Evolutionary conservation across 1,140 invertebrate species (phyloP).

Genomic region (Papilio polyxenes): DNA sequence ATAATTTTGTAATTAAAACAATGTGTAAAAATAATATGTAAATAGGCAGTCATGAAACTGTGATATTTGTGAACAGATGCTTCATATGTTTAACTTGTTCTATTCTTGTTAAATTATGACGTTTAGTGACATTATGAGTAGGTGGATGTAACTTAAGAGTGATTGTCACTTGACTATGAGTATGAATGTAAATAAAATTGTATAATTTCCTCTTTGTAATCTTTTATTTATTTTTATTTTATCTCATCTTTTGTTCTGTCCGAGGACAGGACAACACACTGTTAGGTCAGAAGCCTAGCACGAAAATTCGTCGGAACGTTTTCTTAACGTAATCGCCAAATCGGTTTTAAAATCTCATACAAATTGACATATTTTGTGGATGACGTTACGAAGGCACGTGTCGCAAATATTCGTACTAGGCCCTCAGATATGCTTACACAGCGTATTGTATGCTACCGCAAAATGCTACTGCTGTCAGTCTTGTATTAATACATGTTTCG

Average conservation of each 20-base stretch:
- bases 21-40: conserved; percentile 49
- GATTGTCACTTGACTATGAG: conserved; percentile 37
- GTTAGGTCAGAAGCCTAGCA: not conserved
- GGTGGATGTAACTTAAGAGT: conserved; percentile 40
- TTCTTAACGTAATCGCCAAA: too few species aligned
- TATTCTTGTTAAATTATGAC: conserved; percentile 19
- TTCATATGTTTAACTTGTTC: conserved; percentile 33
- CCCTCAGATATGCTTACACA: not conserved
- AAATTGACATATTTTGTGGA: too few species aligned
- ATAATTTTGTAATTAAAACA: conserved; percentile 33
- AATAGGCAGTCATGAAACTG: conserved; percentile 50
- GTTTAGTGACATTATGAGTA: conserved; percentile 28
- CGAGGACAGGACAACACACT: not conserved
- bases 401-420: too few species aligned
- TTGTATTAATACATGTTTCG: too few species aligned
- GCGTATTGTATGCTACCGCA: not conserved
- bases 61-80: conserved; percentile 46
- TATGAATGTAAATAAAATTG: conserved; percentile 38
- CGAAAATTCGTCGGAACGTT: too few species aligned
- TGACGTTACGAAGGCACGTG: too few species aligned
- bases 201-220: conserved; percentile 18
- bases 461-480: too few species aligned
- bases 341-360: too few species aligned
- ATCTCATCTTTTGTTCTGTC: not conserved
- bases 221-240: conserved; percentile 4